These are phyloP conservation scores for Dolichopus griseipennis DNA, from an alignment of 2,888 invertebrate species.

Conservation along the genomic window DNA sequence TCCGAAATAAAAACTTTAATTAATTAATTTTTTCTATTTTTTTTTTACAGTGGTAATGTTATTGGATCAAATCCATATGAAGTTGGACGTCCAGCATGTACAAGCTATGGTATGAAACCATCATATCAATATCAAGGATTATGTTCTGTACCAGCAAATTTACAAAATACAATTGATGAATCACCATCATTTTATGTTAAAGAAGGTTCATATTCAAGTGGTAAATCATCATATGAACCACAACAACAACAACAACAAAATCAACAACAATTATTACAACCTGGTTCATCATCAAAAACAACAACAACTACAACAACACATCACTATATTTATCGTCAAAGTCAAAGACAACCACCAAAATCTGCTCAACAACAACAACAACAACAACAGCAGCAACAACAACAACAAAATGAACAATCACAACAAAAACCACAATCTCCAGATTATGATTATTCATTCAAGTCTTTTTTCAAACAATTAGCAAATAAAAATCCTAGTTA, in stretches of 20 bases:
- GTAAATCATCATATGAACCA: slow-evolving; percentile 27
- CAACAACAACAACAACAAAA: slow-evolving; percentile 21
- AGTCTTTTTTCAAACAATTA: slow-evolving; percentile 14
- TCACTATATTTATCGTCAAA: slow-evolving; percentile 12
- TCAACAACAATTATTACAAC: slow-evolving; percentile 16
- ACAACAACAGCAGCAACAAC: slow-evolving; percentile 49
- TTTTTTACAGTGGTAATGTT: slow-evolving; percentile 58
- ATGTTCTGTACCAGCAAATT: slow-evolving; percentile 53
- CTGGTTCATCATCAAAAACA: slow-evolving; percentile 10
- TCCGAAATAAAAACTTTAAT: too few relatives aligned
- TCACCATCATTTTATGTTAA: slow-evolving; percentile 36
- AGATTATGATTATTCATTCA: slow-evolving; percentile 14
- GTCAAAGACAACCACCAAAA: slow-evolving; percentile 31
- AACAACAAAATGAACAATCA: slow-evolving; percentile 29
- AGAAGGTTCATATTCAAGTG: slow-evolving; percentile 28
- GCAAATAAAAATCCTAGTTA: slow-evolving; percentile 7
- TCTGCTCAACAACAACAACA: slow-evolving; percentile 40
- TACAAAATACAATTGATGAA: slow-evolving; percentile 35
- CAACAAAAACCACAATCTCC: slow-evolving; percentile 11
- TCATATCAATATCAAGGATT: slow-evolving; percentile 67
- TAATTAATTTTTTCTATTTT: slow-evolving; percentile 19
- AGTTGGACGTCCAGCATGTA: slow-evolving; percentile 65
- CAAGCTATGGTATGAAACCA: slow-evolving; percentile 57
- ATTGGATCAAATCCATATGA: slow-evolving; percentile 67
- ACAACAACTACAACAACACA: slow-evolving; percentile 18